Percentiles rank a stretch among this genome's conserved stretches.
phyloP scores from a whole-genome alignment of 1,140 invertebrate species.

The Mizuhopecten yessoensis region DNA sequence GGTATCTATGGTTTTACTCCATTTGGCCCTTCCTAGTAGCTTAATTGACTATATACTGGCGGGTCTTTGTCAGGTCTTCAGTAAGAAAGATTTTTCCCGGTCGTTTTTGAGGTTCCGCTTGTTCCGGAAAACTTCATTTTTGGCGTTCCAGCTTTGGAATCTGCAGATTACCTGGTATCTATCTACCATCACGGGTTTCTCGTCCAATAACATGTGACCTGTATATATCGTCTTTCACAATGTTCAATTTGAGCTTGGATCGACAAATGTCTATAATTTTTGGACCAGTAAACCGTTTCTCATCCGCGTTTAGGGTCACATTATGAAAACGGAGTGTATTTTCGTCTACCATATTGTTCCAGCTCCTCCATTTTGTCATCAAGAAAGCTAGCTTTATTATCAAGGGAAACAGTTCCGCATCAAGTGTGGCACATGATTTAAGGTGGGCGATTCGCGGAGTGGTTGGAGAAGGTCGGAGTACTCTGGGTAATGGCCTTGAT shows the following conservation, averaged over 20 bases:
- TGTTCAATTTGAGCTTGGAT: not conserved
- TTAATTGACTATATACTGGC: not conserved
- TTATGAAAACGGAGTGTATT: not conserved
- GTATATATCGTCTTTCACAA: not conserved
- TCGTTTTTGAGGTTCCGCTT: not conserved
- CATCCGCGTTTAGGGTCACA: not conserved
- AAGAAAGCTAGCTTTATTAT: not conserved
- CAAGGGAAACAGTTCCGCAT: not conserved
- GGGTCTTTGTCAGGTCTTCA: constrained; percentile 29
- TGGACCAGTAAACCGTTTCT: not conserved
- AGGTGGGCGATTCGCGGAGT: not conserved
- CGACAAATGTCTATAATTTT: not conserved
- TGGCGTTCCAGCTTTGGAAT: not conserved
- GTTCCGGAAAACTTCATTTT: not conserved
- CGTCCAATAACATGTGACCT: not conserved
- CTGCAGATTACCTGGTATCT: not conserved
- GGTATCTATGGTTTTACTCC: no score
- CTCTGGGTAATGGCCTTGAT: not conserved
- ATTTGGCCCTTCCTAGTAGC: not conserved
- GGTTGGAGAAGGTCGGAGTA: not conserved
- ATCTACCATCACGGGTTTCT: not conserved
- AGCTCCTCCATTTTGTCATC: not conserved
- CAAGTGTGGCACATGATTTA: not conserved
- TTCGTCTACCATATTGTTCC: not conserved
- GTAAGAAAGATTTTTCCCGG: constrained; percentile 15